Evolutionary conservation across 2,888 invertebrate species (phyloP).

Genomic region (Eupithecia exiguata): DNA sequence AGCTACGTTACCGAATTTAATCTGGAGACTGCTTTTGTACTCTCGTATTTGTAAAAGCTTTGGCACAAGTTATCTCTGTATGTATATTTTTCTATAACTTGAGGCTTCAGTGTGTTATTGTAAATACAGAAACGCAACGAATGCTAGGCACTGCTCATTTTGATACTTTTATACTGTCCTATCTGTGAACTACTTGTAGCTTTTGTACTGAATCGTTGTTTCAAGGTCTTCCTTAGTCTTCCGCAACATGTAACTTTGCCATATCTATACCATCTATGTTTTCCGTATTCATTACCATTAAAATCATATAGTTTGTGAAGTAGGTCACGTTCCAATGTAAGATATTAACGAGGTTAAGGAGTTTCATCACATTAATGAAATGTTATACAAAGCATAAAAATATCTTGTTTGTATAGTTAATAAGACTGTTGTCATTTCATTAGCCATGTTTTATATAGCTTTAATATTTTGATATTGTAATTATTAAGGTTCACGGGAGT

Average conservation of each 20-base stretch:
- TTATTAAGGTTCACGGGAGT: slow-evolving; percentile 55
- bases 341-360: slow-evolving; percentile 17
- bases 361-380: slow-evolving; percentile 17
- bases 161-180: slow-evolving; percentile 80
- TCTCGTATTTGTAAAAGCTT: slow-evolving; percentile 79
- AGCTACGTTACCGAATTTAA: slow-evolving; percentile 85
- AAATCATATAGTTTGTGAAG: slow-evolving; percentile 26
- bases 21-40: slow-evolving; percentile 85
- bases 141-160: slow-evolving; percentile 70
- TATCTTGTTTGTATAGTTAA: slow-evolving; percentile 54
- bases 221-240: slow-evolving; percentile 78
- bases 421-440: slow-evolving; percentile 75
- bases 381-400: slow-evolving; percentile 28
- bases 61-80: slow-evolving; percentile 79
- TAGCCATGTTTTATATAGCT: slow-evolving; percentile 78
- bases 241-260: slow-evolving; percentile 52
- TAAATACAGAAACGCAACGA: slow-evolving; percentile 69
- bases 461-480: slow-evolving; percentile 76
- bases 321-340: slow-evolving; percentile 28
- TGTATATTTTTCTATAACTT: slow-evolving; percentile 75
- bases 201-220: slow-evolving; percentile 43
- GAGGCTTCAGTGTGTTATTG: slow-evolving; percentile 66
- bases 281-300: slow-evolving; percentile 29
- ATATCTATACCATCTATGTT: slow-evolving; percentile 41
- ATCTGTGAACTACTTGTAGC: slow-evolving; percentile 39